Conservation (phyloP, 2,797 vertebrate genomes). For the Brachyrhaphis roseni region DNA sequence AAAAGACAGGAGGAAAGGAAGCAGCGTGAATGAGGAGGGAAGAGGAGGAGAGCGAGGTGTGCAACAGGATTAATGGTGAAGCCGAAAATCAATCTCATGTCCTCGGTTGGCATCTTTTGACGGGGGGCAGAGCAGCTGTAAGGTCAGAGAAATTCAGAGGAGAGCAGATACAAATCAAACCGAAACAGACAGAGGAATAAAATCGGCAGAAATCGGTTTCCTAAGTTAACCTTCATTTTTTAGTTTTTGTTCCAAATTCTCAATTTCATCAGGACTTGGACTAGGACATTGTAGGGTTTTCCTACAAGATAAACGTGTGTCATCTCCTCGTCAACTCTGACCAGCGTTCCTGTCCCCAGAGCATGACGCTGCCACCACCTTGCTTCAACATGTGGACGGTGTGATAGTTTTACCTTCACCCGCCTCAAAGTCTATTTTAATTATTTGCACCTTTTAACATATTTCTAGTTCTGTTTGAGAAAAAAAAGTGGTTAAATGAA, state of each 20-base stretch:
- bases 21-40: conserved; percentile 7
- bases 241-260: not conserved
- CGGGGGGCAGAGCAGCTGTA: conserved; percentile 18
- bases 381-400: not conserved
- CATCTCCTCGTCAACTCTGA: not conserved
- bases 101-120: conserved; percentile 51
- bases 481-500: too few species aligned
- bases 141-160: conserved; percentile 7
- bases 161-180: not conserved
- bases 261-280: not conserved
- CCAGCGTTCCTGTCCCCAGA: not conserved
- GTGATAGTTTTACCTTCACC: too few species aligned
- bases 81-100: conserved; percentile 75
- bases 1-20: conserved; percentile 21
- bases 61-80: conserved; percentile 66
- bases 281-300: not conserved
- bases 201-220: not conserved
- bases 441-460: too few species aligned
- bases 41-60: conserved; percentile 6
- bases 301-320: not conserved
- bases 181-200: not conserved
- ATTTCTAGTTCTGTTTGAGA: too few species aligned
- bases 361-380: not conserved
- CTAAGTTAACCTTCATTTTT: not conserved
- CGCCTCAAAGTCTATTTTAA: too few species aligned